Evolutionary conservation across 2,113 vertebrate species (phyloP).

Genomic region (Lepisosteus osseus): DNA sequence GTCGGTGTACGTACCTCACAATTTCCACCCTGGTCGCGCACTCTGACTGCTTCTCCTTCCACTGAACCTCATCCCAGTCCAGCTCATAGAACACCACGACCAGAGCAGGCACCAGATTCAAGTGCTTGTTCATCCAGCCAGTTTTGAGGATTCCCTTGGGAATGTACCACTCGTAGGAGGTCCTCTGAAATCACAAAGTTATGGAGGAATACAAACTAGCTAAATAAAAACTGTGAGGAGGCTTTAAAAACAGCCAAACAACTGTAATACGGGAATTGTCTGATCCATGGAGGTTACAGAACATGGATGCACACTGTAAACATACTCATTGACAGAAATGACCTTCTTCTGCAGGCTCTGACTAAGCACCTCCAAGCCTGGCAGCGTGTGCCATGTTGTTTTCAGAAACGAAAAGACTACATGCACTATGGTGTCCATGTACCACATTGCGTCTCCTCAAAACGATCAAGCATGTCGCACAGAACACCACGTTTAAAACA

Average conservation of each 20-base stretch:
- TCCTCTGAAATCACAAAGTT: constrained; percentile 65
- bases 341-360: too few relatives aligned
- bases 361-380: too few relatives aligned
- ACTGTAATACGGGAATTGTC: too few relatives aligned
- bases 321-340: too few relatives aligned
- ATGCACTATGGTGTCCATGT: too few relatives aligned
- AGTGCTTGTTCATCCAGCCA: constrained; percentile 97
- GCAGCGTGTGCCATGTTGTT: too few relatives aligned
- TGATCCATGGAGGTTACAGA: not conserved
- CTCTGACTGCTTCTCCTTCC: constrained; percentile 95
- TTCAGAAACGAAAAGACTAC: too few relatives aligned
- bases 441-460: too few relatives aligned
- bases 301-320: not conserved
- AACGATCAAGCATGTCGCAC: too few relatives aligned
- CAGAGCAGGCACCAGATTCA: constrained; percentile 91
- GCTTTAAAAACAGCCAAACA: too few relatives aligned
- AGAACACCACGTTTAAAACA: too few relatives aligned
- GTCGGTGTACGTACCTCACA: constrained; percentile 72
- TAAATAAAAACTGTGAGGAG: not conserved
- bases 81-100: constrained; percentile 96
- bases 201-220: not conserved
- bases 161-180: constrained; percentile 97
- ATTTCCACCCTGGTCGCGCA: constrained; percentile 96
- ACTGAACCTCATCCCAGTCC: constrained; percentile 95
- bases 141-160: constrained; percentile 97